Base-by-base conservation (phyloP, 2,888 invertebrate species). In the Cerastoderma edule region DNA sequence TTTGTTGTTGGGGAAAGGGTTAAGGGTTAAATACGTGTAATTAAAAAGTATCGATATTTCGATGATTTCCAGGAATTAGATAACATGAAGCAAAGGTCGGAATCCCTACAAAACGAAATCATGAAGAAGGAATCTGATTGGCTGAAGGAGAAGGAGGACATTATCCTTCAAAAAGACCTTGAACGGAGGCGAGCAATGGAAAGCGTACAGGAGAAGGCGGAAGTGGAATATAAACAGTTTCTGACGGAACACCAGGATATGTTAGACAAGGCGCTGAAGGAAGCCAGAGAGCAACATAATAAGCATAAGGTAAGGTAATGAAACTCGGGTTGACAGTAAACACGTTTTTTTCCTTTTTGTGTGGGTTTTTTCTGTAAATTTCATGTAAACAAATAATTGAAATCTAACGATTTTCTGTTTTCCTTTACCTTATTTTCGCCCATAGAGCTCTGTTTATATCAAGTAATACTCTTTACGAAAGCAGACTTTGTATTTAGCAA, bases 221-320 rank as follows among this genome's bases (percentile, higher is more conserved):
- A 88, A 76, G 65, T 72, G 0, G 89, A 89, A 56, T 87, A 89
- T 75, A 75, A 87, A 66, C 81, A 84, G 63, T 87, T 90, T 66
- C 75, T 88, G 22, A 57, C 74, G 1, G 88, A 89, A 32, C 88
- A 88, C 73, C 85, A 89, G 67, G 85, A 87, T 30, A 89, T 87
- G 2, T 82, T 90, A n/a, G 86, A 87, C 48, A 83, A 88, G 48
- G 87, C 89, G 0, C 80, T 91, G 28, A 85, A 85, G 50, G 66
- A 85, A 3, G 86, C 89, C 10, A 72, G 88, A 24, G 83, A 88
- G 19, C 85, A 88, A 50, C 85, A 85, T 67, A 81, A 71, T 3
- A 71, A 75, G 68, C 88, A 89, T 68, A 88, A 86, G 86, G 88
- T 88, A 71, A 33, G 69, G n/a, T n/a, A n/a, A n/a, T n/a, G n/a